A percentile compares a stretch with the other conserved stretches of the same genome.
Evolutionary conservation across 92 coral and sea anemone genomes (phyloP).

Genomic region (Zoanthus gigantus): DNA sequence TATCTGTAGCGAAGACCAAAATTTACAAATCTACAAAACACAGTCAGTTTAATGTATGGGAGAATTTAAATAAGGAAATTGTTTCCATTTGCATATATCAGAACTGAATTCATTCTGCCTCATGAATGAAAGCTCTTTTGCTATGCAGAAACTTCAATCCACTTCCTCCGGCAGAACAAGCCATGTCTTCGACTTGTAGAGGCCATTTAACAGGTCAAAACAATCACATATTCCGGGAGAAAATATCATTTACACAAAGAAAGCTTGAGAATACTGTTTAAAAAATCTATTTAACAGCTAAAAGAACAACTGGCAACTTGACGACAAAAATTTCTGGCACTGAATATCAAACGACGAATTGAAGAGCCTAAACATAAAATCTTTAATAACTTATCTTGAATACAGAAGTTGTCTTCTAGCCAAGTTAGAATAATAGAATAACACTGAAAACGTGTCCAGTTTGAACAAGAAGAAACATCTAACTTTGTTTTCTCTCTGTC

Average conservation of each 20-base stretch:
- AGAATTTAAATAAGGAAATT: constrained; percentile 98
- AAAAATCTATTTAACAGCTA: constrained; percentile 50
- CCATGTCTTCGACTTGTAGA: constrained; percentile 20
- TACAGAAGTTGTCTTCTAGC: constrained; percentile 66
- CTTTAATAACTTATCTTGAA: constrained; percentile 79
- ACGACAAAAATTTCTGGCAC: constrained; percentile 43
- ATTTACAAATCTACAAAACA: constrained; percentile 87
- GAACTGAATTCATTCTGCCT: constrained; percentile 72
- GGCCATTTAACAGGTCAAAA: constrained; percentile 8
- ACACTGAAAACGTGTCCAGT: constrained; percentile 31
- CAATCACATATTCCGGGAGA: background rate
- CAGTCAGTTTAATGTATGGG: constrained; percentile 95
- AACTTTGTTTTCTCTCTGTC: background rate
- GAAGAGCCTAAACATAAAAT: constrained; percentile 60
- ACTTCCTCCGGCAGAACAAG: constrained; percentile 43
- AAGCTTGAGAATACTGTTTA: background rate
- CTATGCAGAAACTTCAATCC: constrained; percentile 72
- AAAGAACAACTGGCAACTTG: constrained; percentile 69
- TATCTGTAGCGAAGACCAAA: constrained; percentile 38
- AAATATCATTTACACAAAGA: background rate
- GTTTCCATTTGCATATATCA: constrained; percentile 99
- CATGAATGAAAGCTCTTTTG: constrained; percentile 79
- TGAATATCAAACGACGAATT: constrained; percentile 71
- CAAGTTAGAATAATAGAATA: constrained; percentile 64
- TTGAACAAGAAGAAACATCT: constrained; percentile 25